Conservation (phyloP, 53 echinoderm and acorn worm genomes). For the Temnopleurus reevesii region DNA sequence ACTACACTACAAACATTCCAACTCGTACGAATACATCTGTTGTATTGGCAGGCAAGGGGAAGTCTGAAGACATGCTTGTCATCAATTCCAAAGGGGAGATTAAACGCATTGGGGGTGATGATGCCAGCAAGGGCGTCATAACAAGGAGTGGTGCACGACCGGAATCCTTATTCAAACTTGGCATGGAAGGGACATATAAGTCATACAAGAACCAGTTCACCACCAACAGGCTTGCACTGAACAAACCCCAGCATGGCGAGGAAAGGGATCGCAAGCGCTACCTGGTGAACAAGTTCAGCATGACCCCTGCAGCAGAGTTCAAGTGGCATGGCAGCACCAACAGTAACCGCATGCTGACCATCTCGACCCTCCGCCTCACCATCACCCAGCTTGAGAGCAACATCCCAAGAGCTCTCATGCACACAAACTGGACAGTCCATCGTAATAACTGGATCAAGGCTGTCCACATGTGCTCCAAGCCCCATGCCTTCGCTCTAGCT, state of each 20-base stretch:
- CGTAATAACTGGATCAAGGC: constrained; percentile 99
- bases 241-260: constrained; percentile 97
- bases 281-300: constrained; percentile 91
- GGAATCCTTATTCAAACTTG: constrained; percentile 72
- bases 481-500: constrained; percentile 93
- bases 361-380: constrained; percentile 84
- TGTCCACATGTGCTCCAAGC: constrained; percentile 98
- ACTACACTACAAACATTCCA: constrained; percentile 82
- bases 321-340: constrained; percentile 96
- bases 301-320: constrained; percentile 74
- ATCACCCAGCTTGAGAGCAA: constrained; percentile 91
- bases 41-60: constrained; percentile 15
- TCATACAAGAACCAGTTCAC: constrained; percentile 92
- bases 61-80: constrained; percentile 77
- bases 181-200: constrained; percentile 97
- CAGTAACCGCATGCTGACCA: constrained; percentile 84
- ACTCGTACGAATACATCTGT: constrained; percentile 59
- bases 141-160: constrained; percentile 35
- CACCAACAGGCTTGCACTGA: constrained; percentile 79
- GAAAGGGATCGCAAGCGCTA: constrained; percentile 91
- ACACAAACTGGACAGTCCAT: constrained; percentile 95
- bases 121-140: constrained; percentile 31
- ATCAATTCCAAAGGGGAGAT: constrained; percentile 98
- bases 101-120: constrained; percentile 74
- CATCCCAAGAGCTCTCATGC: constrained; percentile 87